Conservation (phyloP, 2,888 invertebrate species). For the Eupithecia tripunctaria region DNA sequence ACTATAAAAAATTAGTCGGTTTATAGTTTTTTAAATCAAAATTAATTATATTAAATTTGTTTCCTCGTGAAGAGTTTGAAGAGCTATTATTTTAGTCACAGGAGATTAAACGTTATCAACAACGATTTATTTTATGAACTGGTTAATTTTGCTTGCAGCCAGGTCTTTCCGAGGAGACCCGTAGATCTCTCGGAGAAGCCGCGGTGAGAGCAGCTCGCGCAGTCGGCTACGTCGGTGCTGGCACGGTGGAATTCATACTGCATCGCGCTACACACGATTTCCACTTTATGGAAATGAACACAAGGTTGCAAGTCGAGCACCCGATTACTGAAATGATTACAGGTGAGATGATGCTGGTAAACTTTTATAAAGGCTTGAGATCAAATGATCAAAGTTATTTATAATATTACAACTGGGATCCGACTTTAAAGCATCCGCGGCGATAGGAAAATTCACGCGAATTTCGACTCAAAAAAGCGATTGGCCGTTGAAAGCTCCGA, state of each 20-base stretch:
- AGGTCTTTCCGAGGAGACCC: constrained; percentile 90
- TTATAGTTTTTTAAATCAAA: too few relatives aligned
- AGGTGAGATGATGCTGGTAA: constrained; percentile 67
- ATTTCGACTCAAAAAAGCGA: too few relatives aligned
- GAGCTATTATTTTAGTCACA: not conserved
- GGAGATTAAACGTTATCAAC: not conserved
- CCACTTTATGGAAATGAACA: constrained; percentile 99
- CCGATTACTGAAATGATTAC: constrained; percentile 99
- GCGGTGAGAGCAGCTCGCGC: constrained; percentile 97
- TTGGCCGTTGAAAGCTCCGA: too few relatives aligned
- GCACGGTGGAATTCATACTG: constrained; percentile 98
- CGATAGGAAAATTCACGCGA: too few relatives aligned
- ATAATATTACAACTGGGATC: too few relatives aligned
- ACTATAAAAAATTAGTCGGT: too few relatives aligned
- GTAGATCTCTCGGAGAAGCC: constrained; percentile 92
- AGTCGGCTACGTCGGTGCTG: constrained; percentile 98
- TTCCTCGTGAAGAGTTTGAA: not conserved
- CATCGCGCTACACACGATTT: constrained; percentile 94
- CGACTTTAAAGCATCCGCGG: too few relatives aligned
- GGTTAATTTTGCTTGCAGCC: constrained; percentile 83
- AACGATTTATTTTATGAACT: not conserved
- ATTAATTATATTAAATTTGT: too few relatives aligned
- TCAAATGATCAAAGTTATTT: too few relatives aligned
- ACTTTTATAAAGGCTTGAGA: not conserved
- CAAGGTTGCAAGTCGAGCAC: constrained; percentile 97